phyloP scores from a whole-genome alignment of 2,797 vertebrate genomes.

The Muscicapa striata region DNA sequence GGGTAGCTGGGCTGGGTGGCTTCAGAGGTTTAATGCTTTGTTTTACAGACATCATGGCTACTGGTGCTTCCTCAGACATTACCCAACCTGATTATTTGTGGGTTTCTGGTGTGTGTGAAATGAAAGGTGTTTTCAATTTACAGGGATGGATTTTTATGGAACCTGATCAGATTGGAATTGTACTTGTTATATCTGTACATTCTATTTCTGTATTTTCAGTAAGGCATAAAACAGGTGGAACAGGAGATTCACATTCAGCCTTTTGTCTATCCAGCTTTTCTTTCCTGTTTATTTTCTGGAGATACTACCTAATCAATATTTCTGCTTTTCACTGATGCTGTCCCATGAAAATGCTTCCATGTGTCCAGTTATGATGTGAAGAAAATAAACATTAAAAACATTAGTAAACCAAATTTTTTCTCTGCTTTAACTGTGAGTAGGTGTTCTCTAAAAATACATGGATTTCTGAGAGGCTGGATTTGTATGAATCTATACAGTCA shows the following conservation, averaged over 20 bases:
- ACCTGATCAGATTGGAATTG: neutral
- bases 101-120: neutral
- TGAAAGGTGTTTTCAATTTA: slow-evolving; percentile 7
- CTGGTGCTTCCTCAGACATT: neutral
- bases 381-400: neutral
- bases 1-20: neutral
- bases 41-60: neutral
- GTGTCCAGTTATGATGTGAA: neutral
- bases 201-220: neutral
- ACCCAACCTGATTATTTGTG: neutral
- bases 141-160: neutral
- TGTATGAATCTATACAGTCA: neutral
- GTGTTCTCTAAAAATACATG: neutral
- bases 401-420: neutral
- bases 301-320: neutral
- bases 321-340: neutral
- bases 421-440: neutral
- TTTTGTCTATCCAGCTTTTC: neutral
- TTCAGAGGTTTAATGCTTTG: slow-evolving; percentile 22
- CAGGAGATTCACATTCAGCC: neutral
- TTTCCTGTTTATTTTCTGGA: neutral
- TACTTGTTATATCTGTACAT: neutral
- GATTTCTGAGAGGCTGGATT: neutral
- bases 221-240: neutral
- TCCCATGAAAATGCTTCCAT: neutral